phyloP scores from a whole-genome alignment of 2,888 invertebrate genomes.

The Dioctria rufipes region DNA sequence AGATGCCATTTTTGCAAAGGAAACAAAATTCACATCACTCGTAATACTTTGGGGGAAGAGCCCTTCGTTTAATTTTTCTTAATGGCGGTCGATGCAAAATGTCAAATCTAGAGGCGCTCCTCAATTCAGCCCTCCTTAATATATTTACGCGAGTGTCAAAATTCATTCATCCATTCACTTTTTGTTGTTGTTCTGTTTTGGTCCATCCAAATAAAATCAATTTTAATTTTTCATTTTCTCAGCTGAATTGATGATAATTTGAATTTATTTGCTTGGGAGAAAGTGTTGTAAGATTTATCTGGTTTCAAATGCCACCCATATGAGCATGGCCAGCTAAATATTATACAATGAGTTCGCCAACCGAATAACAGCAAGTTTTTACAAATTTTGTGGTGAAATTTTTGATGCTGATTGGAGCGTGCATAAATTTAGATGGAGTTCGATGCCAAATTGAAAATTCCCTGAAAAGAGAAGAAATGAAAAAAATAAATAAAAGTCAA shows the following conservation, averaged over 20 bases:
- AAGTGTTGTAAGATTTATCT: conserved; percentile 5
- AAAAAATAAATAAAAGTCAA: background rate
- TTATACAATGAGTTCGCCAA: conserved; percentile 46
- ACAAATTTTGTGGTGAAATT: conserved; percentile 35
- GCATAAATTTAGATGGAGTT: conserved; percentile 20
- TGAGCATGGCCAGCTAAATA: background rate
- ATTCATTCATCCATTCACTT: background rate
- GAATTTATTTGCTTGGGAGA: background rate
- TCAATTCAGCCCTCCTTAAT: background rate
- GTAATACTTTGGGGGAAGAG: background rate
- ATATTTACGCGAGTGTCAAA: background rate
- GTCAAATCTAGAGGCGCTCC: background rate
- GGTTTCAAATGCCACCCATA: background rate
- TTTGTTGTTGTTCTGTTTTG: background rate
- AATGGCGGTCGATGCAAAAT: background rate
- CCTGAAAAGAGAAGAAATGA: background rate
- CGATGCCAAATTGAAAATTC: background rate
- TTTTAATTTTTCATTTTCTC: background rate
- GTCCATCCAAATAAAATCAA: background rate
- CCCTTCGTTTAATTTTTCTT: background rate
- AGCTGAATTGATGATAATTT: background rate
- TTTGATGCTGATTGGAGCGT: background rate
- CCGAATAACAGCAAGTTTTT: conserved; percentile 44
- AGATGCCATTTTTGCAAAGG: conserved; percentile 39
- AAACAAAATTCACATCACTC: conserved; percentile 17